phyloP scores from a whole-genome alignment of 64 coral and sea anemone species.

The Porites australiensis region DNA sequence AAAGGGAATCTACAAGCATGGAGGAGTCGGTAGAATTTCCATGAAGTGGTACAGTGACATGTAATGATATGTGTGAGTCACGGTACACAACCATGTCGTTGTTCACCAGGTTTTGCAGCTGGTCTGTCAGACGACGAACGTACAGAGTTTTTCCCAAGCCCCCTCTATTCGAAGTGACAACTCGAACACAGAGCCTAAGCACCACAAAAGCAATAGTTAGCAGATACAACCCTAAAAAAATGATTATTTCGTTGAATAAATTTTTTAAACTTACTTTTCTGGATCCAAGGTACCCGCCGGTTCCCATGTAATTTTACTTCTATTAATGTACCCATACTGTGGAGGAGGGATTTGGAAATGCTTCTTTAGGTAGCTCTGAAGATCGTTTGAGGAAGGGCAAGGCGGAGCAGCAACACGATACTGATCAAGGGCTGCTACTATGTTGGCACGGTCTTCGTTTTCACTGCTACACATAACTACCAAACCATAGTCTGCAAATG shows the following conservation, averaged over 20 bases:
- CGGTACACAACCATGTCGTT: constrained; percentile 57
- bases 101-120: constrained; percentile 49
- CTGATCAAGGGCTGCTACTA: constrained; percentile 90
- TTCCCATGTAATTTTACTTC: constrained; percentile 67
- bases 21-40: constrained; percentile 74
- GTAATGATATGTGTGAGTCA: neutral
- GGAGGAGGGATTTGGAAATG: constrained; percentile 49
- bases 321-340: constrained; percentile 61
- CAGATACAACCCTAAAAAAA: no score
- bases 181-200: constrained; percentile 74
- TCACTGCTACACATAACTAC: constrained; percentile 90
- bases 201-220: neutral
- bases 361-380: constrained; percentile 65
- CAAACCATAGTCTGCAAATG: constrained; percentile 71
- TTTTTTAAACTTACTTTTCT: constrained; percentile 57
- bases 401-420: constrained; percentile 67
- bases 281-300: constrained; percentile 77
- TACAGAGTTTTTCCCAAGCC: constrained; percentile 79
- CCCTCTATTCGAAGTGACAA: constrained; percentile 71
- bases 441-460: constrained; percentile 82
- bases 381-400: constrained; percentile 27
- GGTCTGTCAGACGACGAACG: constrained; percentile 67
- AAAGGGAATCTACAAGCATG: constrained; percentile 57
- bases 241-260: neutral
- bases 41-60: constrained; percentile 84